Percentiles rank a stretch among this genome's conserved stretches.
These are phyloP conservation scores for Plebejus anna DNA, from an alignment of 2,888 invertebrate species.

Conservation along the genomic window DNA sequence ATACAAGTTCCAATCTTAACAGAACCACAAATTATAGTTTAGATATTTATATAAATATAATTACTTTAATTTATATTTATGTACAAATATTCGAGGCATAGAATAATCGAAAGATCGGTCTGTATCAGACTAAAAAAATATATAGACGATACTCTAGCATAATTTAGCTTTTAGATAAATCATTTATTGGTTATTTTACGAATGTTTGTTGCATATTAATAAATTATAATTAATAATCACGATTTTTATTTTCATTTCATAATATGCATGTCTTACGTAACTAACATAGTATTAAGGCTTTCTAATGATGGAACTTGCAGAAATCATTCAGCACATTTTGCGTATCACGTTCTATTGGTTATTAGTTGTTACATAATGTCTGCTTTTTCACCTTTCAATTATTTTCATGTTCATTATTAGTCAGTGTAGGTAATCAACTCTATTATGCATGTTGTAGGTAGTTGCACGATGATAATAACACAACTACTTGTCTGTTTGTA, in stretches of 20 bases:
- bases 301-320: constrained; percentile 1
- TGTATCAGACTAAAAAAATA: constrained; percentile 63
- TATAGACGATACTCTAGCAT: constrained; percentile 28
- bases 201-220: constrained; percentile 43
- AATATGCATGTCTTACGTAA: neutral
- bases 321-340: neutral
- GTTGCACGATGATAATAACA: neutral
- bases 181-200: constrained; percentile 28
- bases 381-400: neutral
- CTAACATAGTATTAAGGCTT: neutral
- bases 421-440: neutral
- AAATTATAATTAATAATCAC: constrained; percentile 41
- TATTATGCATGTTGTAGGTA: neutral
- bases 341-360: neutral
- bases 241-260: constrained; percentile 37
- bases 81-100: constrained; percentile 55
- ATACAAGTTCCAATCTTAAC: neutral
- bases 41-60: neutral
- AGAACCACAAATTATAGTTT: neutral
- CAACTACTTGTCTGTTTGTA: neutral
- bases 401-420: neutral
- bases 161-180: constrained; percentile 29
- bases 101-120: constrained; percentile 51
- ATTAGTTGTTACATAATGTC: neutral
- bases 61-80: constrained; percentile 32